Conservation (phyloP, 2,113 vertebrate species). For the Callipepla squamata region DNA sequence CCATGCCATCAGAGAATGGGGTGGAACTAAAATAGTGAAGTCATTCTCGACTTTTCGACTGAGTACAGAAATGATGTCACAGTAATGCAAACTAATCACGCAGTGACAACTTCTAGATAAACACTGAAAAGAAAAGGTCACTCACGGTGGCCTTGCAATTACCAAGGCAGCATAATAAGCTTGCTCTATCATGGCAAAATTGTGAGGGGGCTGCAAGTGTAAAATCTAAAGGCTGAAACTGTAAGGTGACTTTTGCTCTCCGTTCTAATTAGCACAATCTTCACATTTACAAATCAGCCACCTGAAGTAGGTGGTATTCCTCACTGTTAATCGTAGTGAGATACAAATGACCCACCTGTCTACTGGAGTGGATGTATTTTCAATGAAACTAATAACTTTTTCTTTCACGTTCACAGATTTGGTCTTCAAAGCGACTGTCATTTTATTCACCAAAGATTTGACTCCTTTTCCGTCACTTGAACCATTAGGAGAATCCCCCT, state of each 20-base stretch:
- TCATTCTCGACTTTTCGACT: not conserved
- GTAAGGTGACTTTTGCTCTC: not conserved
- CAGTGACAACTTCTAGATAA: not conserved
- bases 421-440: constrained; percentile 97
- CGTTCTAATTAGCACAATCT: not conserved
- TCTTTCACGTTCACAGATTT: constrained; percentile 98
- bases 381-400: constrained; percentile 99
- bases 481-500: constrained; percentile 90
- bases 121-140: not conserved
- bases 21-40: not conserved
- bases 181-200: not conserved
- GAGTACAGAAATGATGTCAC: not conserved
- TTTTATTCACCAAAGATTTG: constrained; percentile 98
- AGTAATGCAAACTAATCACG: not conserved
- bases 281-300: not conserved
- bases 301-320: not conserved
- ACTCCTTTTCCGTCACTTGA: constrained; percentile 92
- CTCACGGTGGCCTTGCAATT: not conserved
- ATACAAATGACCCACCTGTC: constrained; percentile 85
- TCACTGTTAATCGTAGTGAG: not conserved
- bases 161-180: not conserved
- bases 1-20: not conserved
- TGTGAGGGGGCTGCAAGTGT: not conserved
- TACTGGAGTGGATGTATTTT: constrained; percentile 96
- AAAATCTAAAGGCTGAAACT: not conserved